phyloP scores from a whole-genome alignment of 2,797 vertebrate genomes.

The Lindbergichthys nudifrons region DNA sequence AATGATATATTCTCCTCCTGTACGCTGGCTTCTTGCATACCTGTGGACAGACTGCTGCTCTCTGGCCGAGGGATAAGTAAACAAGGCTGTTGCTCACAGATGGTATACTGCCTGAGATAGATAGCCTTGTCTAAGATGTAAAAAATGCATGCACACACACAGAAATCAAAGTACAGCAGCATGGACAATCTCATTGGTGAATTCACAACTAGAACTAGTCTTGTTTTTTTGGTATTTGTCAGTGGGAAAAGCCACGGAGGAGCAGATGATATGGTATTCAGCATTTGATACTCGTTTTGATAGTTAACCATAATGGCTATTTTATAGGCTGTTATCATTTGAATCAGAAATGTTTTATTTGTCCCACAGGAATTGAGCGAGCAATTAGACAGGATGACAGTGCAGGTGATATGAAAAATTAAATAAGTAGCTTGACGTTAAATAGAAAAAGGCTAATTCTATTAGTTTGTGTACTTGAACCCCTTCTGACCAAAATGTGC shows the following conservation, averaged over 20 bases:
- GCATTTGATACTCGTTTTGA: neutral
- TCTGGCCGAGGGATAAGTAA: conserved; percentile 67
- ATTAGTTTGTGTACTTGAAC: too few relatives aligned
- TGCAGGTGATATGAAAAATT: too few relatives aligned
- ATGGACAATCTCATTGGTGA: conserved; percentile 27
- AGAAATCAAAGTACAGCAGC: conserved; percentile 7
- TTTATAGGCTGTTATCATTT: too few relatives aligned
- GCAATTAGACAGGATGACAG: too few relatives aligned
- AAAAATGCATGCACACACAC: neutral
- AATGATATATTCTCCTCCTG: conserved; percentile 59
- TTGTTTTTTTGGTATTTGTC: neutral
- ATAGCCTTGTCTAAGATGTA: conserved; percentile 54
- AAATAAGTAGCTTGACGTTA: too few relatives aligned
- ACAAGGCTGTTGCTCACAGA: conserved; percentile 68
- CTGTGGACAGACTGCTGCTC: conserved; percentile 58
- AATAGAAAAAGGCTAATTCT: too few relatives aligned
- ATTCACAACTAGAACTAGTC: conserved; percentile 40
- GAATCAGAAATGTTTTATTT: too few relatives aligned
- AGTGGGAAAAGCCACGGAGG: neutral
- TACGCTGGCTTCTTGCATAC: conserved; percentile 37
- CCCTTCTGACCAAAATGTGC: too few relatives aligned
- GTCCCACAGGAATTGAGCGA: too few relatives aligned
- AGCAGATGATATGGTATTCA: conserved; percentile 12
- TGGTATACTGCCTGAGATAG: conserved; percentile 64
- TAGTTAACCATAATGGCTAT: too few relatives aligned